A percentile compares a stretch with the other conserved stretches of the same genome.
Conservation (phyloP, 2,113 vertebrate species). For the Gasterosteus aculeatus region DNA sequence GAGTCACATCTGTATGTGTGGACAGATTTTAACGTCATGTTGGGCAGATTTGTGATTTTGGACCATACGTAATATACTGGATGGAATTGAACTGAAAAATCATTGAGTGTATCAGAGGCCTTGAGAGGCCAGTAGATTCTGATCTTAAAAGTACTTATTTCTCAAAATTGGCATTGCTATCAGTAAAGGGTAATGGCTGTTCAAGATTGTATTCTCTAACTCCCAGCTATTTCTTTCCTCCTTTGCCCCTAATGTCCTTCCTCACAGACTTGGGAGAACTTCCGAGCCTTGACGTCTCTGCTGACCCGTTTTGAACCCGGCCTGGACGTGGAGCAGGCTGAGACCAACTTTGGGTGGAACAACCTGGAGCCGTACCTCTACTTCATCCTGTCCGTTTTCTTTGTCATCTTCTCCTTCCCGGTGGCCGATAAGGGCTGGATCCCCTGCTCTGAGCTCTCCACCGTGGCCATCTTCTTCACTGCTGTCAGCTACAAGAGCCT, state of each 20-base stretch:
- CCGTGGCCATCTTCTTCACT: slow-evolving; percentile 91
- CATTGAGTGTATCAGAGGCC: not conserved
- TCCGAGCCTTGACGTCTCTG: slow-evolving; percentile 89
- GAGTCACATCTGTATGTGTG: not conserved
- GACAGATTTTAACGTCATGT: no score
- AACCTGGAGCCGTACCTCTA: slow-evolving; percentile 93
- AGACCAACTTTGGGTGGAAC: slow-evolving; percentile 96
- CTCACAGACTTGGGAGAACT: slow-evolving; percentile 88
- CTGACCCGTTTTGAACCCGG: slow-evolving; percentile 91
- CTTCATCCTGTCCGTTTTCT: slow-evolving; percentile 92
- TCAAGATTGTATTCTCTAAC: not conserved
- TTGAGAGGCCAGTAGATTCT: not conserved
- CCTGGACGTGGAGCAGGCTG: slow-evolving; percentile 94
- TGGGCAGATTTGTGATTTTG: no score
- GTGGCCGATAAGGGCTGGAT: slow-evolving; percentile 92
- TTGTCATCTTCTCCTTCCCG: slow-evolving; percentile 95
- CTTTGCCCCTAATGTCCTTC: not conserved
- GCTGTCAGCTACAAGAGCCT: slow-evolving; percentile 92
- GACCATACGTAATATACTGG: no score
- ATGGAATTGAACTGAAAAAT: no score
- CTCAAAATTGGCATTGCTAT: not conserved
- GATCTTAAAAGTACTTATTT: not conserved
- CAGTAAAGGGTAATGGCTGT: not conserved
- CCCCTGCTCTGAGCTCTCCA: slow-evolving; percentile 93
- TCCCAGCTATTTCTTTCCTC: not conserved